Evolutionary conservation across 2,797 vertebrate species (phyloP).

Genomic region (Syndactyla subalaris): DNA sequence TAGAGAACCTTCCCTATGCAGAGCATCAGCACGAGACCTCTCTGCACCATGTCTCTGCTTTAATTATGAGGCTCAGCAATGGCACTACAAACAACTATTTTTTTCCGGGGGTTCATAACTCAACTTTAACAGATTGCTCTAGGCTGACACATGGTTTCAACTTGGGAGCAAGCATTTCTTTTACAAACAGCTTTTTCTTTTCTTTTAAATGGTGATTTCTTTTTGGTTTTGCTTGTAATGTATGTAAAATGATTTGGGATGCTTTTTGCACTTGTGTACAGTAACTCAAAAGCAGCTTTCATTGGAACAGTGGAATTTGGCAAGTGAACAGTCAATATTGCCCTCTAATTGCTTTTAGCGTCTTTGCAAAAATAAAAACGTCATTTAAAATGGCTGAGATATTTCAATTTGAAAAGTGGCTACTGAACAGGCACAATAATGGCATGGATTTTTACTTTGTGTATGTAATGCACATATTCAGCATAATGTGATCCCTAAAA

Average conservation of each 20-base stretch:
- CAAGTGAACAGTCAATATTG: constrained; percentile 62
- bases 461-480: constrained; percentile 15
- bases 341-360: constrained; percentile 69
- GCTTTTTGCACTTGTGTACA: constrained; percentile 52
- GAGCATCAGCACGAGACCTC: not conserved
- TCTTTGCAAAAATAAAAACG: constrained; percentile 73
- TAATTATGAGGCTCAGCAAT: constrained; percentile 24
- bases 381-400: constrained; percentile 68
- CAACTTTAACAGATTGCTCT: constrained; percentile 48
- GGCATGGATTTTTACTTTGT: constrained; percentile 32
- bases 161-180: constrained; percentile 56
- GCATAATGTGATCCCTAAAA: constrained; percentile 34
- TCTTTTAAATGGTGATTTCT: constrained; percentile 52
- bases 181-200: constrained; percentile 39
- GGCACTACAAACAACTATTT: constrained; percentile 18
- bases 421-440: constrained; percentile 23
- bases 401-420: constrained; percentile 68
- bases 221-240: constrained; percentile 49
- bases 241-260: constrained; percentile 57
- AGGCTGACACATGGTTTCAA: constrained; percentile 57
- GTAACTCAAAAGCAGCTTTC: constrained; percentile 65
- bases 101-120: constrained; percentile 24
- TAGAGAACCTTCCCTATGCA: not conserved
- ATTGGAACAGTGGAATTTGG: constrained; percentile 70
- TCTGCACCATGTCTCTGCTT: not conserved